These are phyloP conservation scores for Eulemur rubriventer DNA, from an alignment of 2,797 vertebrate genomes.

Conservation along the genomic window DNA sequence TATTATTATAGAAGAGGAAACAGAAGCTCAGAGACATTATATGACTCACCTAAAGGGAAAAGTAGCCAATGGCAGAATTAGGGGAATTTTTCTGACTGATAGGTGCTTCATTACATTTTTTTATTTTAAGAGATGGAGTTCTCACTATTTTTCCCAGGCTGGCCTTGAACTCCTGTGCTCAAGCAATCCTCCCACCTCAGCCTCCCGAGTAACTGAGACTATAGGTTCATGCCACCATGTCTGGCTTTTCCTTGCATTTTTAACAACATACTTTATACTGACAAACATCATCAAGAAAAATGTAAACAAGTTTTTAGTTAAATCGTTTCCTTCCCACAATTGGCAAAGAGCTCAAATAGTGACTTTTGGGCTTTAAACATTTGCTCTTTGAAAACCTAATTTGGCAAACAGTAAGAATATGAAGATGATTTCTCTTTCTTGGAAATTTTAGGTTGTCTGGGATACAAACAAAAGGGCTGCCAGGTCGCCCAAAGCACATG, in stretches of 20 bases:
- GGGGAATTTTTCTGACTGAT: background rate
- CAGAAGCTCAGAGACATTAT: background rate
- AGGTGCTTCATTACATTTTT: background rate
- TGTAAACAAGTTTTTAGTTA: background rate
- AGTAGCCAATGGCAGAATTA: background rate
- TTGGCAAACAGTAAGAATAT: background rate
- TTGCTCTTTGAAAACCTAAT: background rate
- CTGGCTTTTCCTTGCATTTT: background rate
- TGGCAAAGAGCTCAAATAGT: background rate
- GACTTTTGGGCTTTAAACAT: background rate
- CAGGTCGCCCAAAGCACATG: background rate
- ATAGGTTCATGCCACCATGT: background rate
- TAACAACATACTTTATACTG: background rate
- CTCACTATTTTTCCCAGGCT: background rate
- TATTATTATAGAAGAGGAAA: background rate
- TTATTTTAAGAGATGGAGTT: background rate
- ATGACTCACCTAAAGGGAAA: background rate
- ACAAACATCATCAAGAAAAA: background rate
- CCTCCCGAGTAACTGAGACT: background rate
- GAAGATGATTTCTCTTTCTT: conserved; percentile 40
- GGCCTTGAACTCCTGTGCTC: background rate
- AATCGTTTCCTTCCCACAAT: background rate
- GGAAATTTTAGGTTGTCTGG: conserved; percentile 5
- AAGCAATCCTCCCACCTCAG: background rate
- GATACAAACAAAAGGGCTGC: conserved; percentile 36